These are phyloP conservation scores for Oscheius sp. DNA, from an alignment of 1,140 invertebrate genomes.

Conservation along the genomic window DNA sequence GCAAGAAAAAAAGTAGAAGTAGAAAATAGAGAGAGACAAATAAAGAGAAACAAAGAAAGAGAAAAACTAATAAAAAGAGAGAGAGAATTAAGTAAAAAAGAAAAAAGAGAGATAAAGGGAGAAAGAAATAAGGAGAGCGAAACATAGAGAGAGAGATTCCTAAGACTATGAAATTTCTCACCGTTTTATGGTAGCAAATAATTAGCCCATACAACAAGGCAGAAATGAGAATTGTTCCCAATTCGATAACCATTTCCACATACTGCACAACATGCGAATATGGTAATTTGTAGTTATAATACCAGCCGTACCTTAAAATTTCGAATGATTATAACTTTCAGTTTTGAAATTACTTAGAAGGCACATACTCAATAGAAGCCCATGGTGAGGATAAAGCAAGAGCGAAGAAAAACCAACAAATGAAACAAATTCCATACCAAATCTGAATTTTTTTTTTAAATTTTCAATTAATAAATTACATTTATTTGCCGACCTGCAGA, in stretches of 20 bases:
- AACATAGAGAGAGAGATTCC: too few species aligned
- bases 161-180: too few species aligned
- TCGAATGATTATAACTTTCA: not conserved
- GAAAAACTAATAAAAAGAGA: too few species aligned
- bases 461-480: not conserved
- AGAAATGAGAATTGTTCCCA: conserved; percentile 7
- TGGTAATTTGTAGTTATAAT: not conserved
- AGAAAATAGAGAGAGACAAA: too few species aligned
- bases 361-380: conserved; percentile 2
- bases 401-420: not conserved
- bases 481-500: not conserved
- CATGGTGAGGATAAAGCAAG: not conserved
- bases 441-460: not conserved
- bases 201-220: not conserved
- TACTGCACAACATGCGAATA: not conserved
- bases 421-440: not conserved
- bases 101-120: too few species aligned
- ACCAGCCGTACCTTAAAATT: conserved; percentile 2
- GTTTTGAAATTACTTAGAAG: not conserved
- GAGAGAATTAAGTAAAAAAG: too few species aligned
- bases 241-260: conserved; percentile 6
- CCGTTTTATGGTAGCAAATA: not conserved
- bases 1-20: too few species aligned
- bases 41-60: too few species aligned
- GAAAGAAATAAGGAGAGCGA: too few species aligned